Evolutionary conservation across 2,797 vertebrate species (phyloP).

Genomic region (Rhinoraja longicauda): DNA sequence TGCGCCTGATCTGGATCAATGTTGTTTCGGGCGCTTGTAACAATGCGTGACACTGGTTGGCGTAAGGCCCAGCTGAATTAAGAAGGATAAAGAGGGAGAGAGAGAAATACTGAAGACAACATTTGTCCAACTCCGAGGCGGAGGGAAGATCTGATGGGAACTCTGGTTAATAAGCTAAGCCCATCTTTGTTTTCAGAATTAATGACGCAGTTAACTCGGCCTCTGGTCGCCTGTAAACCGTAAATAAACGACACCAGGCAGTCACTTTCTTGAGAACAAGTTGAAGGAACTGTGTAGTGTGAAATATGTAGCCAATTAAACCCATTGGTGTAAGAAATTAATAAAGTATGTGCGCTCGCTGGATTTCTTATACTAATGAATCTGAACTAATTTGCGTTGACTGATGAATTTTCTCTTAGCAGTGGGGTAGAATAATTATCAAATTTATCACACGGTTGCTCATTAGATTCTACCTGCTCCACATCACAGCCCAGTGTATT

Average conservation of each 20-base stretch:
- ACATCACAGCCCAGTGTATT: conserved; percentile 70
- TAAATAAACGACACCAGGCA: conserved; percentile 84
- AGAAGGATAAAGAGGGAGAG: neutral
- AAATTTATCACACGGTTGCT: conserved; percentile 84
- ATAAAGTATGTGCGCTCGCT: conserved; percentile 94
- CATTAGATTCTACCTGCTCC: conserved; percentile 75
- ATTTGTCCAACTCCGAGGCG: neutral
- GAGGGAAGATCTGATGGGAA: conserved; percentile 47
- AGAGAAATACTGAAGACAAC: neutral
- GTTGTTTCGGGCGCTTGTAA: neutral
- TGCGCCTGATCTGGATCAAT: too few relatives aligned
- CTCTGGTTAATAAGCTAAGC: conserved; percentile 50
- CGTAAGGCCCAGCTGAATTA: neutral
- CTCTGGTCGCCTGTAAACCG: conserved; percentile 69
- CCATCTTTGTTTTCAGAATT: conserved; percentile 55
- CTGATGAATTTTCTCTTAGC: conserved; percentile 86
- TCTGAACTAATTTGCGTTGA: conserved; percentile 94
- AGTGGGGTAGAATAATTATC: conserved; percentile 86
- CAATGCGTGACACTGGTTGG: neutral
- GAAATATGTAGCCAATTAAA: conserved; percentile 99
- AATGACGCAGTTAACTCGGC: conserved; percentile 60
- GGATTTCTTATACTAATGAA: conserved; percentile 93
- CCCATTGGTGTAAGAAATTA: conserved; percentile 95
- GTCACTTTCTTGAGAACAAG: conserved; percentile 60
- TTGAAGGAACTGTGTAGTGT: conserved; percentile 79